Base-by-base conservation (phyloP, 1,140 invertebrate genomes). In the Lethrus apterus region DNA sequence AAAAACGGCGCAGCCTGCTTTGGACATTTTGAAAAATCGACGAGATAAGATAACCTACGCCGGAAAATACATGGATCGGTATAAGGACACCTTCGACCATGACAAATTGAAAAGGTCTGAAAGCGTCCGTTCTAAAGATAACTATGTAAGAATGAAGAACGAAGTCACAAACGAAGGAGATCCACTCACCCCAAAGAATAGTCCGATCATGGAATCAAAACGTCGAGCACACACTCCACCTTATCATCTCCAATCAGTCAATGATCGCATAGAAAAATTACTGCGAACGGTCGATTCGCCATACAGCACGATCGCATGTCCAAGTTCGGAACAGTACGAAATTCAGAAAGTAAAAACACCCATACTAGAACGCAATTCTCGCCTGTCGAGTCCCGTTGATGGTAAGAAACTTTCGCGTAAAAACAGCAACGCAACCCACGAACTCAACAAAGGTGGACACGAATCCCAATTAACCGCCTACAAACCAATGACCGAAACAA, bases 351-450 rank as follows among this genome's bases (percentile, higher is more conserved):
- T 42, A 33, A 10, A 11, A 33, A 32, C 42, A 14, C 42, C 42
- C 4, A 17, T 33, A 21, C 19, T 29, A 18, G 42, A 33, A 21
- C 18, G 21, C 11, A 19, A 14, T 19, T 19, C 20, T 21, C 31
- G 33, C 17, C 33, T 44, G 42, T 18, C 24, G 11, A 50, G 48
- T 33, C 41, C 43, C 4, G 13, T 38, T 11, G 42, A 17, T 30
- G 46, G 33, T 13, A 19, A 44, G 31, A 13, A 48, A 43, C 17
- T 50, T 41, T 54, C 64, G n/a, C 52, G 19, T 41, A 30, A 2
- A 62, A 68, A 36, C 54, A 65, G 52, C 33, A 64, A 64, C 33
- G 60, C 62, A 8, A 64, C 62, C n/a, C 59, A 59, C 26, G 62
- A 64, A 36, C 42, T 63, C 9, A 64, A 64, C 47, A 64, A 62